Evolutionary conservation across 2,888 invertebrate species (phyloP), one percentile per base, ranked within the genome.

Genomic region (Neocrepidodera transversa): DNA sequence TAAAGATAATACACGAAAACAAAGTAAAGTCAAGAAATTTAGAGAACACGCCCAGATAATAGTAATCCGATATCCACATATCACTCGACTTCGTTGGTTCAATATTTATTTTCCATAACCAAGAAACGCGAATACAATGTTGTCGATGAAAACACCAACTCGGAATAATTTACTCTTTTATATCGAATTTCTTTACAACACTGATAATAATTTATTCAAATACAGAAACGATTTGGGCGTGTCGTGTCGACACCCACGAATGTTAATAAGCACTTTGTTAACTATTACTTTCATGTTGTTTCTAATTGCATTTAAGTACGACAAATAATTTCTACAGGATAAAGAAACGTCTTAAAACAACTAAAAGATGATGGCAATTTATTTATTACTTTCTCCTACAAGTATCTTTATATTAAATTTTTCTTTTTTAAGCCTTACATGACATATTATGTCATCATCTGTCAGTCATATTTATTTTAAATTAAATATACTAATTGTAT

Each of bases 41-140:
- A 30, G 8, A 6, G 30, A 2, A 17, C 47, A 30, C 47, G 13
- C 30, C 47, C 47, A 47, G 30, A 47, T 30, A 47, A 47, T 8
- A n/a, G 47, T 23, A 30, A 47, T 26, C 16, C n/a, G 47, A 47
- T 47, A 30, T 26, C 30, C n/a, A n/a, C 23, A 23, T 43, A 23
- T 43, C 20, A 43, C 7, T 14, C 47, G 16, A 47, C 28, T 47
- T 47, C 17, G 28, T 47, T 10, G 10, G 14, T 18, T n/a, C 32
- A 20, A 49, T 49, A 36, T 49, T 36, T 36, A 49, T 49, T 36
- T 49, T 36, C 49, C 18, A 49, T 49, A 49, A 49, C 18, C 49
- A 35, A 38, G 36, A 36, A 14, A 48, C 40, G 40, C 10, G 1
- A 42, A 26, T 2, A 18, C 17, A 38, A 38, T 8, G 38, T 38